Conservation (phyloP, 2,113 vertebrate genomes). For the Tretioscincus oriximinensis region DNA sequence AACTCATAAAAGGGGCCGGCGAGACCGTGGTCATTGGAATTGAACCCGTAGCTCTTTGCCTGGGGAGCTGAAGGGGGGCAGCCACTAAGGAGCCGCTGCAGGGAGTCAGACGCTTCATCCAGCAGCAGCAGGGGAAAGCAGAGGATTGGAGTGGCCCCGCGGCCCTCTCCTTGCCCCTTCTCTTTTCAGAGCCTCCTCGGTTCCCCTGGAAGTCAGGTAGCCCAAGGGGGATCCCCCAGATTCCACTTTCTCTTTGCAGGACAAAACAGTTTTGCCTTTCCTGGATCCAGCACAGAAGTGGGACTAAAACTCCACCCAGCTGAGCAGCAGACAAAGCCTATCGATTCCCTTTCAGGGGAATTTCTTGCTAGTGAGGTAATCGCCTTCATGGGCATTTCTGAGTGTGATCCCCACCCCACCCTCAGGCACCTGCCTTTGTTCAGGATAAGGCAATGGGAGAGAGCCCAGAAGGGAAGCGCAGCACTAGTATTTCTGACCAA, state of each 20-base stretch:
- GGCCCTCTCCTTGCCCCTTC: background rate
- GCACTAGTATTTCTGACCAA: background rate
- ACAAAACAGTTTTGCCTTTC: background rate
- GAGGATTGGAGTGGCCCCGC: background rate
- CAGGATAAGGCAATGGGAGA: background rate
- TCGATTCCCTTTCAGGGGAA: background rate
- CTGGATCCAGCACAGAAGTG: background rate
- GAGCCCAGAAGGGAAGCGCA: too few species aligned
- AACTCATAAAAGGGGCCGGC: conserved; percentile 1
- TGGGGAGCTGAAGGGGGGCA: background rate
- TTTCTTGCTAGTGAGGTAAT: background rate
- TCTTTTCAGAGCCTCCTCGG: background rate
- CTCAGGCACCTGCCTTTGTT: background rate
- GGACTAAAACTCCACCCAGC: background rate
- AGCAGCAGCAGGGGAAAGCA: background rate
- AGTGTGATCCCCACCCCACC: background rate
- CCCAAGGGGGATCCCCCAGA: background rate
- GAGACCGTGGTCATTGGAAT: background rate
- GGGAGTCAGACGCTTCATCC: background rate
- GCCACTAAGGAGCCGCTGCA: background rate
- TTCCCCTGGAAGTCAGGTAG: background rate
- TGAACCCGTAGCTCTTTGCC: background rate
- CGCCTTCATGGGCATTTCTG: background rate
- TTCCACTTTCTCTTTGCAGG: background rate
- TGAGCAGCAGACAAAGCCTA: background rate